A percentile compares a stretch with the other conserved stretches of the same genome.
phyloP scores from a whole-genome alignment of 2,797 vertebrate genomes.

The Nyctibius grandis region DNA sequence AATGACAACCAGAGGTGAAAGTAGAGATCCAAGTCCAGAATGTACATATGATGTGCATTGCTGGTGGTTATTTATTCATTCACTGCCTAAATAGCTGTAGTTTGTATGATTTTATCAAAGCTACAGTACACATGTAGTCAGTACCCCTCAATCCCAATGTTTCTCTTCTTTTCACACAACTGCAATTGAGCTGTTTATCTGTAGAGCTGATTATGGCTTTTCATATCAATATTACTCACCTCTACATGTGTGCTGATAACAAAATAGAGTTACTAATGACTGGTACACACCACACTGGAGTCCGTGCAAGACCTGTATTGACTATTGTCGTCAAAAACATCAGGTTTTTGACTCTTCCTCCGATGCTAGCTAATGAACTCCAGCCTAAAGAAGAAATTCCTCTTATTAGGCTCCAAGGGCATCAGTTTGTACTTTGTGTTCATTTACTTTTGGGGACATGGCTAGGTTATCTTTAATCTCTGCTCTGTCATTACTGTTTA shows the following conservation, averaged over 20 bases:
- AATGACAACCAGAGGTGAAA: not conserved
- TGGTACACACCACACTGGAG: not conserved
- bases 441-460: not conserved
- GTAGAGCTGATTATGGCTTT: not conserved
- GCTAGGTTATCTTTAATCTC: not conserved
- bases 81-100: not conserved
- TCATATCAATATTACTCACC: not conserved
- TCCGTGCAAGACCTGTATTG: not conserved
- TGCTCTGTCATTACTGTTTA: not conserved
- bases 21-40: not conserved
- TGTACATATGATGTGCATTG: not conserved
- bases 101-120: not conserved
- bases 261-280: not conserved
- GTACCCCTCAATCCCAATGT: not conserved
- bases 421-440: not conserved
- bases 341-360: not conserved
- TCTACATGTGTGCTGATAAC: not conserved
- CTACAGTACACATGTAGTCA: not conserved
- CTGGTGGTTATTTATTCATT: not conserved
- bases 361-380: not conserved
- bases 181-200: not conserved
- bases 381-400: not conserved
- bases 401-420: not conserved
- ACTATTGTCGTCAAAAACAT: not conserved
- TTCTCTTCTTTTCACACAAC: not conserved